These are phyloP conservation scores for Creontiades dilutus DNA, from an alignment of 2,888 invertebrate species.

Conservation along the genomic window DNA sequence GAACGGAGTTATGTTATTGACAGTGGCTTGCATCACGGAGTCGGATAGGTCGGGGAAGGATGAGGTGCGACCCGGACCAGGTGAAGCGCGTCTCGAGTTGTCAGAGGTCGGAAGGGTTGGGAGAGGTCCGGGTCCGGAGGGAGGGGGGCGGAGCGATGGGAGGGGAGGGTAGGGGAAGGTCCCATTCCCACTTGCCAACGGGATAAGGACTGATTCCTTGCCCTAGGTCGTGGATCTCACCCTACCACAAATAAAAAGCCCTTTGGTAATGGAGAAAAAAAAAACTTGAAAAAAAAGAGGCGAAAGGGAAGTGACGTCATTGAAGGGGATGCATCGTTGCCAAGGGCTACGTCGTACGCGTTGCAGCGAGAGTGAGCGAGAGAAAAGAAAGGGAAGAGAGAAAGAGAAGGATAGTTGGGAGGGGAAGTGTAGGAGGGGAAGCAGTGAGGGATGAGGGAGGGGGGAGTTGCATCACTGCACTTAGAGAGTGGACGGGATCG, in stretches of 20 bases:
- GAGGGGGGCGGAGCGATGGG: too few species aligned
- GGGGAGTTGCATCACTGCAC: conserved; percentile 29
- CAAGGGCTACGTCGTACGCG: conserved; percentile 16
- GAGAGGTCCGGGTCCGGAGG: not conserved
- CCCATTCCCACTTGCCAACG: not conserved
- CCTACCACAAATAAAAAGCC: conserved; percentile 25
- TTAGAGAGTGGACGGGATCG: conserved; percentile 32
- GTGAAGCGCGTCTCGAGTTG: conserved; percentile 8
- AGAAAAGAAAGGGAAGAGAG: not conserved
- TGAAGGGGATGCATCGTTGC: conserved; percentile 51
- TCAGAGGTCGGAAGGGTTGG: conserved; percentile 7
- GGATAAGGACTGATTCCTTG: conserved; percentile 31
- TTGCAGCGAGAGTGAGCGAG: not conserved
- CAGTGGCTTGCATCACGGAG: conserved; percentile 10
- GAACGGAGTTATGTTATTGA: conserved; percentile 10
- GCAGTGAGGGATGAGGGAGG: not conserved
- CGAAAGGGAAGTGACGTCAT: conserved; percentile 56
- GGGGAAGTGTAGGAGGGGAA: not conserved
- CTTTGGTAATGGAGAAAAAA: conserved; percentile 26
- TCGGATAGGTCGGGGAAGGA: conserved; percentile 36
- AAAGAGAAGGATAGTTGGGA: not conserved
- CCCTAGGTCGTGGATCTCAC: conserved; percentile 14
- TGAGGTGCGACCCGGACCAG: conserved; percentile 29
- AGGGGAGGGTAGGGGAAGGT: too few species aligned
- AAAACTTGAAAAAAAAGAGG: not conserved